Percentiles rank a stretch among this genome's conserved stretches.
These are phyloP conservation scores for Pseudopleuronectes americanus DNA, from an alignment of 2,797 vertebrate genomes.

Conservation along the genomic window DNA sequence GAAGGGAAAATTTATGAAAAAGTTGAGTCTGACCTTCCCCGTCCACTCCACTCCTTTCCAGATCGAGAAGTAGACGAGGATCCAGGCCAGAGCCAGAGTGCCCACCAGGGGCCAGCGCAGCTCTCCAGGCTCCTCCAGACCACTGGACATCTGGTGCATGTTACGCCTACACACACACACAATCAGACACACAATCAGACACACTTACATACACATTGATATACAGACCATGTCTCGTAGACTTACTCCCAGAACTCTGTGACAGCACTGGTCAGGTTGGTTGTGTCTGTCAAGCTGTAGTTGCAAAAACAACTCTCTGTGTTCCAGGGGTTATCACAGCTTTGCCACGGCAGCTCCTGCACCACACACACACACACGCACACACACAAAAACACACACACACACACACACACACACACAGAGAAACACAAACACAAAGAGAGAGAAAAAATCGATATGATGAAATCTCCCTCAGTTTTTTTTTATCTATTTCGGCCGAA, in stretches of 20 bases:
- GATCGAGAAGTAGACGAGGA: slow-evolving; percentile 95
- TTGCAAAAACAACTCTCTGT: slow-evolving; percentile 91
- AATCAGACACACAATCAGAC: slow-evolving; percentile 2
- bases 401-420: background rate
- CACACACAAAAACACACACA: background rate
- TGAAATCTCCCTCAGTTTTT: too few relatives aligned
- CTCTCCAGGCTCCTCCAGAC: slow-evolving; percentile 88
- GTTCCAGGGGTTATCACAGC: slow-evolving; percentile 91
- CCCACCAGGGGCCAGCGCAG: slow-evolving; percentile 91
- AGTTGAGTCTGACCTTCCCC: slow-evolving; percentile 85
- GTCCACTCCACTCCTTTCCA: slow-evolving; percentile 98
- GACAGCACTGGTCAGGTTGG: slow-evolving; percentile 91
- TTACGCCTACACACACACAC: slow-evolving; percentile 83
- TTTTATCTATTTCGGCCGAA: background rate
- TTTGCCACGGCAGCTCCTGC: slow-evolving; percentile 92
- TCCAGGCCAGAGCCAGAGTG: slow-evolving; percentile 89
- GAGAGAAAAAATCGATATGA: too few relatives aligned
- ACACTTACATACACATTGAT: background rate
- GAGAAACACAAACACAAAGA: background rate
- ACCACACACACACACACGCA: background rate
- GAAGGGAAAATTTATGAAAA: accelerated
- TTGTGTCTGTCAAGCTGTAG: slow-evolving; percentile 90
- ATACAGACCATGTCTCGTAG: background rate
- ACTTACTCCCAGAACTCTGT: slow-evolving; percentile 96
- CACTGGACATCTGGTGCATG: slow-evolving; percentile 90